These are phyloP conservation scores for Cercopithecus hamlyni DNA, from an alignment of 2,797 vertebrate species.

Conservation along the genomic window DNA sequence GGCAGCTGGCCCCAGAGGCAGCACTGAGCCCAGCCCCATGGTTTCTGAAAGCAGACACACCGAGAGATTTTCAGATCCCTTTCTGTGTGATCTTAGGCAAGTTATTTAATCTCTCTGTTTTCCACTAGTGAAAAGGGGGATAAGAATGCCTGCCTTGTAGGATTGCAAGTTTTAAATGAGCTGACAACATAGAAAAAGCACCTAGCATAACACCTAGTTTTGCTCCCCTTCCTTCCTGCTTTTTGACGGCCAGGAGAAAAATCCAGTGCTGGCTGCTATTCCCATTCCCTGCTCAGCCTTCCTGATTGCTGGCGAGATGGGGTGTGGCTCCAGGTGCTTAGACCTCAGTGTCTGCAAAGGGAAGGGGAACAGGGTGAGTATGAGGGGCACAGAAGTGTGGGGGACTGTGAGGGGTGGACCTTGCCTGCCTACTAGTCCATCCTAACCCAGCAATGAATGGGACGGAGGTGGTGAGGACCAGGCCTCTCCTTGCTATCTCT, in stretches of 20 bases:
- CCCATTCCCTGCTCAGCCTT: background rate
- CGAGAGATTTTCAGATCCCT: background rate
- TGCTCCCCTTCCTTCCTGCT: background rate
- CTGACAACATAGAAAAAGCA: background rate
- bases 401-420: background rate
- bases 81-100: background rate
- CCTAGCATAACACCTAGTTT: fast-evolving
- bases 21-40: background rate
- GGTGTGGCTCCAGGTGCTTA: background rate
- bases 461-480: background rate
- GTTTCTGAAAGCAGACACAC: background rate
- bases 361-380: fast-evolving
- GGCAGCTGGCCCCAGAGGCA: background rate
- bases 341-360: background rate
- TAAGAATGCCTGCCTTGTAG: background rate
- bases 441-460: background rate
- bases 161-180: background rate
- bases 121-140: background rate
- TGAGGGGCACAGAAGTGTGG: background rate
- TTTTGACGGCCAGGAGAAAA: background rate
- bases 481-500: background rate
- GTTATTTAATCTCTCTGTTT: background rate
- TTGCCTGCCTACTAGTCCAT: background rate
- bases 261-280: fast-evolving
- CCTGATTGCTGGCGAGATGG: background rate